phyloP scores from a whole-genome alignment of 1,140 invertebrate genomes.

The Thaumatotibia leucotreta region DNA sequence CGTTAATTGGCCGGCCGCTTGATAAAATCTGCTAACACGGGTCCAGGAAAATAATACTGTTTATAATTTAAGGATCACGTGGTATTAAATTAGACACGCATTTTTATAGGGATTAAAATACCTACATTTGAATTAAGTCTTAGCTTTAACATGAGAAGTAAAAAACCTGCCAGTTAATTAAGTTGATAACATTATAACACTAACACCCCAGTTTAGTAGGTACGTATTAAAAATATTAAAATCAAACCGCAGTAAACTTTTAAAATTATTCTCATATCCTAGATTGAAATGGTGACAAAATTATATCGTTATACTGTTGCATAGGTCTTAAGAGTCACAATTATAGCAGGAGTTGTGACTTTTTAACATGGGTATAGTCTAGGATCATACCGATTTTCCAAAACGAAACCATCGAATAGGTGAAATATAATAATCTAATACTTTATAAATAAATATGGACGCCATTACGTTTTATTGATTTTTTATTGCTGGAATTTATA shows the following conservation, averaged over 20 bases:
- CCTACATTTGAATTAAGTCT: not conserved
- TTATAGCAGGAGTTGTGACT: not conserved
- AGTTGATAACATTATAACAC: not conserved
- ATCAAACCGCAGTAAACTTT: not conserved
- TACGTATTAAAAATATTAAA: too few relatives aligned
- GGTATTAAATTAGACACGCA: not conserved
- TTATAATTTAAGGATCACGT: not conserved
- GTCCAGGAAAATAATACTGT: not conserved
- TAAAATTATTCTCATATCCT: not conserved
- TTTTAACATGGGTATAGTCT: not conserved
- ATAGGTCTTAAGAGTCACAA: not conserved
- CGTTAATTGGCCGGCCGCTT: not conserved
- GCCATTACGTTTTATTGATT: conserved; percentile 55
- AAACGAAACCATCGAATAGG: not conserved
- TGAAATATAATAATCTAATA: conserved; percentile 21
- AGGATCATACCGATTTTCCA: not conserved
- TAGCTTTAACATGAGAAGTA: not conserved
- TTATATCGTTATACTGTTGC: not conserved
- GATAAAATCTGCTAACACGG: not conserved
- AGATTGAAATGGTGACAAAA: not conserved
- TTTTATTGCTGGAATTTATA: conserved; percentile 48
- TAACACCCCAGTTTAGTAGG: not conserved
- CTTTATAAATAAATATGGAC: conserved; percentile 45
- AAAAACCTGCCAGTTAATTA: not conserved
- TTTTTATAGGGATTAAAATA: not conserved